A percentile compares a stretch with the other conserved stretches of the same genome.
These are phyloP conservation scores for Monomorium pharaonis DNA, from an alignment of 1,140 invertebrate genomes.

Conservation along the genomic window DNA sequence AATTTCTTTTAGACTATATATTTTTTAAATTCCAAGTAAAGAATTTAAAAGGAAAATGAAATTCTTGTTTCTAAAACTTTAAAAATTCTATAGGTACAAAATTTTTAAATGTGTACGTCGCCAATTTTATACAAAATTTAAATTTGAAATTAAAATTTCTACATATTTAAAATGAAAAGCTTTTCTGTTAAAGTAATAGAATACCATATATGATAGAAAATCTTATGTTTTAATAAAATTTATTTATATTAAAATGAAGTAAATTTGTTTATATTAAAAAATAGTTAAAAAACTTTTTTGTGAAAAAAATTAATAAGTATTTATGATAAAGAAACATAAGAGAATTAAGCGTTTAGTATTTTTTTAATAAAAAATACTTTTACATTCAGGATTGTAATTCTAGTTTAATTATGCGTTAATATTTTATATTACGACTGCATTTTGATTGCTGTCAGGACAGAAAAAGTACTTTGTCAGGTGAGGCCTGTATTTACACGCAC, in stretches of 20 bases:
- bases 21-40: no score
- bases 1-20: no score
- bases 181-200: not conserved
- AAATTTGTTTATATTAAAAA: not conserved
- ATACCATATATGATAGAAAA: not conserved
- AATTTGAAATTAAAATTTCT: not conserved
- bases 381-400: not conserved
- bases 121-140: not conserved
- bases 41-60: no score
- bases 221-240: not conserved
- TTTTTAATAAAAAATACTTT: not conserved
- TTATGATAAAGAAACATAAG: not conserved
- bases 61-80: not conserved
- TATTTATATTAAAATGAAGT: not conserved
- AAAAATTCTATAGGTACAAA: not conserved
- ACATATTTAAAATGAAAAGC: not conserved
- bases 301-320: not conserved
- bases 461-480: constrained; percentile 64
- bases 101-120: not conserved
- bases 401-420: not conserved
- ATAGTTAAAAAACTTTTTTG: not conserved
- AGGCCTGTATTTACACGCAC: constrained; percentile 74
- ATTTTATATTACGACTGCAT: constrained; percentile 23
- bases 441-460: constrained; percentile 18
- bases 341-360: not conserved